Percentiles rank a stretch among this genome's conserved stretches.
Evolutionary conservation across 1,140 invertebrate species (phyloP).

Genomic region (Neelides sp.): DNA sequence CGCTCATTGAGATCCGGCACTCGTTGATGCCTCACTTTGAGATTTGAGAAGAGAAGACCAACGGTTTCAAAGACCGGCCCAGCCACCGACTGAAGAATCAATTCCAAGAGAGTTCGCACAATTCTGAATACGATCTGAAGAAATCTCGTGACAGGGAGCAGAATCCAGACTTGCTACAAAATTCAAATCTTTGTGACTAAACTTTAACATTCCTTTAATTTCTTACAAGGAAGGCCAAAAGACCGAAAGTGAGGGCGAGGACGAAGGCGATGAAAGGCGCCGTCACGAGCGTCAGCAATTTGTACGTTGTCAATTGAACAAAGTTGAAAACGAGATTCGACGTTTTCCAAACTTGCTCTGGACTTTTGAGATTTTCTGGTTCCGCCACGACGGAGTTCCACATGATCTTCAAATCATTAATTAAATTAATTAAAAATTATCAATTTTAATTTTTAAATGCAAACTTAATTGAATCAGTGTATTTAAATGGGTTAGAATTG

Average conservation of each 20-base stretch:
- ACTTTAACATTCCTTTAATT: background rate
- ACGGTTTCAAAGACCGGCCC: conserved; percentile 19
- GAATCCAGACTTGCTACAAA: conserved; percentile 24
- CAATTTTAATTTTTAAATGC: too few relatives aligned
- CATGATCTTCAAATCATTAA: conserved; percentile 12
- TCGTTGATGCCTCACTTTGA: conserved; percentile 23
- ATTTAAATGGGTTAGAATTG: too few relatives aligned
- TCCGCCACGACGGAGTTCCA: conserved; percentile 17
- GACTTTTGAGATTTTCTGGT: conserved; percentile 15
- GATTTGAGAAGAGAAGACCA: conserved; percentile 16
- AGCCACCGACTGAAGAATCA: conserved; percentile 3
- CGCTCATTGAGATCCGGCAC: conserved; percentile 22
- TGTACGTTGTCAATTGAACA: conserved; percentile 20
- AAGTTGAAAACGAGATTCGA: conserved; percentile 6
- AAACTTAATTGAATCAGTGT: too few relatives aligned
- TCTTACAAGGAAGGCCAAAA: conserved; percentile 23
- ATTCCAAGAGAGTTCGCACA: conserved; percentile 12
- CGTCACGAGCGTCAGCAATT: conserved; percentile 15
- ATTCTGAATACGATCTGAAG: conserved; percentile 15
- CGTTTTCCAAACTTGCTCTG: conserved; percentile 18
- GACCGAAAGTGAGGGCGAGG: conserved; percentile 16
- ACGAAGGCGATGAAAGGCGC: conserved; percentile 17
- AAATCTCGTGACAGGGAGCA: conserved; percentile 13
- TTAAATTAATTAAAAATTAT: too few relatives aligned
- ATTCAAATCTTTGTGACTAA: background rate